phyloP scores from a whole-genome alignment of 2,888 invertebrate genomes.

The Coecobrya sp. region DNA sequence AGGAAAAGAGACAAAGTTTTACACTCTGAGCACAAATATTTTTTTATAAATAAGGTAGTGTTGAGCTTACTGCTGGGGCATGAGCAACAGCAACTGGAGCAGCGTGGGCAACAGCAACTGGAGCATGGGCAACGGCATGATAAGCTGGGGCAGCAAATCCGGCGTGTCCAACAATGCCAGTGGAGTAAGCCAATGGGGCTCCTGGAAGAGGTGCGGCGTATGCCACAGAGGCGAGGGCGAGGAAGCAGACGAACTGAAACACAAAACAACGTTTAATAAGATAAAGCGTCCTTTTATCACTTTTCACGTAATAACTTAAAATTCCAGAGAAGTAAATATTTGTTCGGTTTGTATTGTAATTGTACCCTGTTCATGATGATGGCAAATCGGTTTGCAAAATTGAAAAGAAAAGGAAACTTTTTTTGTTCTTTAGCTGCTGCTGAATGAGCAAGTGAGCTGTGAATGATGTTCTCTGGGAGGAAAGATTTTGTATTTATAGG shows the following conservation, averaged over 20 bases:
- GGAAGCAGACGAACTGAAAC: conserved; percentile 70
- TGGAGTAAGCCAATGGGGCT: conserved; percentile 44
- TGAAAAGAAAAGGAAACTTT: conserved; percentile 15
- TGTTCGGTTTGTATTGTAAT: not conserved
- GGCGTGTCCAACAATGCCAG: conserved; percentile 40
- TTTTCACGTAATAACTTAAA: not conserved
- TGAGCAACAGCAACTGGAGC: conserved; percentile 60
- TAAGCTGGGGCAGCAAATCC: too few species aligned
- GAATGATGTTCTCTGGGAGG: conserved; percentile 71
- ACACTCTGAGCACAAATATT: too few species aligned
- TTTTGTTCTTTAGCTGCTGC: conserved; percentile 19
- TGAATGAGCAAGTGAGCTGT: conserved; percentile 58
- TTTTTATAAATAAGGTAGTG: too few species aligned
- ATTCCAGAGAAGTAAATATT: not conserved
- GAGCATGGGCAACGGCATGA: not conserved
- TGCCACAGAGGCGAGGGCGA: conserved; percentile 56
- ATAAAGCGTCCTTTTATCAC: not conserved
- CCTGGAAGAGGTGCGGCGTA: conserved; percentile 58
- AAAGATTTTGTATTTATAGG: conserved; percentile 74
- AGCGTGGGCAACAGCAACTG: conserved; percentile 59
- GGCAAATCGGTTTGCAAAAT: not conserved
- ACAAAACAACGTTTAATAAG: not conserved
- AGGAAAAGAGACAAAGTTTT: not conserved
- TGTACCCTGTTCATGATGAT: conserved; percentile 63
- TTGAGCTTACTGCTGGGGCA: conserved; percentile 31